Percentiles rank a stretch among this genome's conserved stretches.
Conservation (phyloP, 2,888 invertebrate species). For the Argyresthia goedartella region DNA sequence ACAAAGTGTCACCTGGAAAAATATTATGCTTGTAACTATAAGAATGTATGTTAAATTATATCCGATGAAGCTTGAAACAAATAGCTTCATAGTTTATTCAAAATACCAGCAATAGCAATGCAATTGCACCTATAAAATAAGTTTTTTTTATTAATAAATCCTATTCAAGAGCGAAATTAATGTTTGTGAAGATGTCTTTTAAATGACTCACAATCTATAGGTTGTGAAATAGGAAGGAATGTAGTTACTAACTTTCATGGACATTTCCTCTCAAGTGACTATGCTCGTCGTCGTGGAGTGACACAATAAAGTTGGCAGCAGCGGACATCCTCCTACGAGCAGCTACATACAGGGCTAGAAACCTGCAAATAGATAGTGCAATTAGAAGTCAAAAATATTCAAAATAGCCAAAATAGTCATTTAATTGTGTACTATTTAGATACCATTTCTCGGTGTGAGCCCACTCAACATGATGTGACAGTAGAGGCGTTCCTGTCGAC, state of each 20-base stretch:
- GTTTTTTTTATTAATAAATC: background rate
- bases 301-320: too few species aligned
- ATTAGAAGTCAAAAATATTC: background rate
- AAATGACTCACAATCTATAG: background rate
- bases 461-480: conserved; percentile 85
- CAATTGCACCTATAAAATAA: too few species aligned
- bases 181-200: background rate
- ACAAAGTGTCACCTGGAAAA: background rate
- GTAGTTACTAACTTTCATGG: conserved; percentile 75
- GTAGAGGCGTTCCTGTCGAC: conserved; percentile 84
- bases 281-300: conserved; percentile 68
- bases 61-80: too few species aligned
- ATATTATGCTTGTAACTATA: too few species aligned
- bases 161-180: background rate
- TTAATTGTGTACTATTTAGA: conserved; percentile 1
- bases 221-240: background rate
- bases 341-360: too few species aligned
- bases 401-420: background rate
- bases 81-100: background rate
- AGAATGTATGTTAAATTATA: too few species aligned
- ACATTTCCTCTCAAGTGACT: conserved; percentile 78
- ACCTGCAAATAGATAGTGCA: too few species aligned
- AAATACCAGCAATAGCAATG: background rate
- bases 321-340: too few species aligned
- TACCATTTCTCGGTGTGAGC: conserved; percentile 80